phyloP scores from a whole-genome alignment of 1,140 invertebrate species.

The Geopemphigus sp. region DNA sequence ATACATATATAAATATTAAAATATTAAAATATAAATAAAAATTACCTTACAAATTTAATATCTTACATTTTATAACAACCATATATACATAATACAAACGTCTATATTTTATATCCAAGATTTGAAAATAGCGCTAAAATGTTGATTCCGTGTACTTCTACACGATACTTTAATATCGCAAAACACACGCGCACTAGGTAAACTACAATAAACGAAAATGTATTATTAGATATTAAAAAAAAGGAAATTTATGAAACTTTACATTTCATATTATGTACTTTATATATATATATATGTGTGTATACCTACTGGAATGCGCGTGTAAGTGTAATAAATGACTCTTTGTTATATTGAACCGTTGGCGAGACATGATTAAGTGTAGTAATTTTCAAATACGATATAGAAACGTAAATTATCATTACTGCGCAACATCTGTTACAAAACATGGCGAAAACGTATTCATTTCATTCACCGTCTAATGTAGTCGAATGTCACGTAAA shows the following conservation, averaged over 20 bases:
- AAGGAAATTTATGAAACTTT: neutral
- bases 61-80: neutral
- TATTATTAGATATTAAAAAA: neutral
- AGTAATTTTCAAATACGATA: neutral
- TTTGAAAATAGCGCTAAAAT: constrained; percentile 16
- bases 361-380: neutral
- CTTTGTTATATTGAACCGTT: neutral
- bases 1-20: no score
- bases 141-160: neutral
- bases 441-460: no score
- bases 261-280: neutral
- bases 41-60: constrained; percentile 23
- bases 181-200: neutral
- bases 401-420: no score
- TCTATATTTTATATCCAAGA: neutral
- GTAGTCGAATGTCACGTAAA: no score
- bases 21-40: neutral
- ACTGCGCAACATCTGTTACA: no score
- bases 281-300: no score
- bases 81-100: neutral
- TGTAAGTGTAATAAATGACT: neutral
- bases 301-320: neutral
- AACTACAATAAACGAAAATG: neutral
- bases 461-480: no score
- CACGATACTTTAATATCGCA: constrained; percentile 7